Evolutionary conservation across 2,797 vertebrate species (phyloP), one percentile per base, ranked within the genome.

Genomic region (Periophthalmus magnuspinnatus): DNA sequence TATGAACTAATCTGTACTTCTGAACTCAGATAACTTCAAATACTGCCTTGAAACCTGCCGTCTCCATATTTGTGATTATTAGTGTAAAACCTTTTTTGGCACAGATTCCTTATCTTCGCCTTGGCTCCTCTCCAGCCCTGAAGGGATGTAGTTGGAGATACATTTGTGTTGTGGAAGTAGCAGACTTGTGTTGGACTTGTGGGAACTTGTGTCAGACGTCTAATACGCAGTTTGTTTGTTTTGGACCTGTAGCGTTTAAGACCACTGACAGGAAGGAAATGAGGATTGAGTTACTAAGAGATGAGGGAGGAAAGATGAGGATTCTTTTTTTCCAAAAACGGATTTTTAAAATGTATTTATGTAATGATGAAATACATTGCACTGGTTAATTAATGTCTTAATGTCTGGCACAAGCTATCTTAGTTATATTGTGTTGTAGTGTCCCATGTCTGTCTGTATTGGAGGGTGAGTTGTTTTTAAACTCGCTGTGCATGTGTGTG

Each of bases 11-110:
- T 8, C 0, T 34, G 14, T 17, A n/a, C 32, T 60, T 36, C 58
- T 60, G 58, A 60, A 36, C 58, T 60, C n/a, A 17, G 58, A 60
- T 21, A 36, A 16, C 56, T 58, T 34, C 28, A 60, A 10, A 36
- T 36, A 60, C n/a, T 36, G n/a, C 58, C 19, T 6, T n/a, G 32
- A 60, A 32, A 60, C 32, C 58, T 34, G 58, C 17, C 19, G 11
- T 19, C 6, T 59, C 57, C 32, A 22, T 34, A 32, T 34, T 36
- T 60, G 58, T 11, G 9, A 60, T n/a, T 36, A 36, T 7, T 36
- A 19, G 17, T 36, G 17, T 60, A 36, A 60, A 60, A 11, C 58
- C 55, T 10, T 36, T 60, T 33, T 32, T 58, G 56, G 56, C 56
- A 22, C 9, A 16, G 56, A 28, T 2, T 58, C 56, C 56, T 8